Conservation (phyloP, 2,888 invertebrate species). For the Cylindroiulus punctatus region DNA sequence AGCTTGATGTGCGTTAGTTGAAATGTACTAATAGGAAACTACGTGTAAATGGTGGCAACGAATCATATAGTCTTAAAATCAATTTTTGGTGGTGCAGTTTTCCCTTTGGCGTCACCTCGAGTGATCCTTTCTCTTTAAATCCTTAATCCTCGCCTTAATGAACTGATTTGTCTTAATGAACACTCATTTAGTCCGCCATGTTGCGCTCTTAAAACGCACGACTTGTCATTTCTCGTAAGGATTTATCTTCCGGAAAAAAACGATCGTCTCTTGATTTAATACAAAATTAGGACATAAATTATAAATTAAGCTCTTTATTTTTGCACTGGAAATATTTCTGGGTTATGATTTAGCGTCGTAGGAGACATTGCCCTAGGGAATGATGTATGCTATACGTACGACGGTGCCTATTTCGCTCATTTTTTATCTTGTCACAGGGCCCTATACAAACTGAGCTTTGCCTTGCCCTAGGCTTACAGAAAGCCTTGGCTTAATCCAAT, state of each 20-base stretch:
- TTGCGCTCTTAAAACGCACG: not conserved
- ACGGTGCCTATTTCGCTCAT: slow-evolving; percentile 30
- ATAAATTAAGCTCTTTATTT: slow-evolving; percentile 35
- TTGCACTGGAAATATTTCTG: slow-evolving; percentile 43
- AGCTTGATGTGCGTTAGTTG: too few species aligned
- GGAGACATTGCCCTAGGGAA: not conserved
- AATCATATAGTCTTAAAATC: too few species aligned
- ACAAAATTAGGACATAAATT: slow-evolving; percentile 45
- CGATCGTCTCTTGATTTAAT: slow-evolving; percentile 29
- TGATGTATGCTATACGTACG: slow-evolving; percentile 11
- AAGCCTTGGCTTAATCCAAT: slow-evolving; percentile 25
- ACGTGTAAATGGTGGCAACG: too few species aligned
- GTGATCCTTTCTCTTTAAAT: not conserved
- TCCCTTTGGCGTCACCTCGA: not conserved
- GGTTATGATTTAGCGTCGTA: slow-evolving; percentile 35
- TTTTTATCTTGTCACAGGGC: slow-evolving; percentile 5
- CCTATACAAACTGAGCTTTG: slow-evolving; percentile 32
- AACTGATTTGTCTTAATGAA: slow-evolving; percentile 47
- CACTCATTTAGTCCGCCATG: slow-evolving; percentile 33
- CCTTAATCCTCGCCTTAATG: slow-evolving; percentile 39
- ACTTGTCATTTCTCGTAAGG: not conserved
- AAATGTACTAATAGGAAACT: too few species aligned
- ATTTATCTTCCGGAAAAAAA: not conserved
- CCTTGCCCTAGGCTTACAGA: slow-evolving; percentile 17
- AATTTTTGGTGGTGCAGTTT: not conserved